A percentile compares a stretch with the other conserved stretches of the same genome.
Evolutionary conservation across 2,113 vertebrate genomes (phyloP).

Genomic region (Hoplias malabaricus): DNA sequence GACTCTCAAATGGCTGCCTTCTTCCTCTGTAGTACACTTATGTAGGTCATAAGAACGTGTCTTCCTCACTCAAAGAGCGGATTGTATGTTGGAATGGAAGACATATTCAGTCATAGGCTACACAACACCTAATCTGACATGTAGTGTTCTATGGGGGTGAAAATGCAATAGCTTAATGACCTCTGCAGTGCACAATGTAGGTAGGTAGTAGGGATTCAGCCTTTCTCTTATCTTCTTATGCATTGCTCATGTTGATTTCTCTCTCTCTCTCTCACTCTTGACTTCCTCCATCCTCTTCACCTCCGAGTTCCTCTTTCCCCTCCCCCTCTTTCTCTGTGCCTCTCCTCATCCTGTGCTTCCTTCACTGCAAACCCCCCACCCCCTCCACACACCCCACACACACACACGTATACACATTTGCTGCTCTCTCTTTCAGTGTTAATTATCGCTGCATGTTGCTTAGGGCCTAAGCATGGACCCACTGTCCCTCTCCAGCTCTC

Average conservation of each 20-base stretch:
- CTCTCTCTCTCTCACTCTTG: constrained; percentile 8
- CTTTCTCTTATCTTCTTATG: constrained; percentile 19
- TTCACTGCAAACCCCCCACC: constrained; percentile 20
- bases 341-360: constrained; percentile 43
- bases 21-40: too few relatives aligned
- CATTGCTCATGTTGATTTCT: not conserved
- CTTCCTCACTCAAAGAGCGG: too few relatives aligned
- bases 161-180: too few relatives aligned
- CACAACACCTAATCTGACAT: too few relatives aligned
- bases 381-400: not conserved
- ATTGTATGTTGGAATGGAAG: too few relatives aligned
- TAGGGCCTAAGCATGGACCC: constrained; percentile 27
- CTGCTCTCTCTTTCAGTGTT: constrained; percentile 22
- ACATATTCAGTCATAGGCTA: too few relatives aligned
- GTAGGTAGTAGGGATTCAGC: too few relatives aligned
- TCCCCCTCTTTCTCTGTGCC: constrained; percentile 53
- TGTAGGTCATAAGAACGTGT: too few relatives aligned
- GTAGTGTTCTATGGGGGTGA: too few relatives aligned
- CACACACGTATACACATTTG: constrained; percentile 26
- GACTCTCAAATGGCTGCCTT: too few relatives aligned
- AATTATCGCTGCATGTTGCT: constrained; percentile 33
- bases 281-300: constrained; percentile 55
- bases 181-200: too few relatives aligned
- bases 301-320: constrained; percentile 54
- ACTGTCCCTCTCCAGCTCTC: not conserved